A percentile compares a stretch with the other conserved stretches of the same genome.
Conservation (phyloP, 2,888 invertebrate species). For the Chromoteleia sp. region DNA sequence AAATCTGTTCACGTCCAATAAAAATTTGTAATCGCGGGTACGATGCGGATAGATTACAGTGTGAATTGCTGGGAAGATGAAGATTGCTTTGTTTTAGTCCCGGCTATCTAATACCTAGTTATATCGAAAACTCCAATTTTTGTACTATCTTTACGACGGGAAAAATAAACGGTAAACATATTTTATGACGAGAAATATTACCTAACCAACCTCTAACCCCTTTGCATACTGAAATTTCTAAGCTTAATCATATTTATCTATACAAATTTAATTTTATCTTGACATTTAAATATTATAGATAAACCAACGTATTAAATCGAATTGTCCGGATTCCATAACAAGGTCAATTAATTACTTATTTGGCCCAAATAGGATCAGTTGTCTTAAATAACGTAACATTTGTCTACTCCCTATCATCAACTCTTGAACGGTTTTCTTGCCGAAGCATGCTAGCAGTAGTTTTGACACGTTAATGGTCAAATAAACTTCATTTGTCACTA, state of each 20-base stretch:
- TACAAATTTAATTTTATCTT: no score
- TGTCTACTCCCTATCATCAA: slow-evolving; percentile 19
- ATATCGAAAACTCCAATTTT: slow-evolving; percentile 10
- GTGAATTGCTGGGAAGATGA: slow-evolving; percentile 9
- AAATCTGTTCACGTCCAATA: neutral
- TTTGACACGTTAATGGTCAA: neutral
- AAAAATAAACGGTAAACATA: slow-evolving; percentile 25
- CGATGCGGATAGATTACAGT: slow-evolving; percentile 8
- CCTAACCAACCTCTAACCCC: slow-evolving; percentile 9
- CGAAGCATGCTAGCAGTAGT: neutral
- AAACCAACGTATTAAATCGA: no score
- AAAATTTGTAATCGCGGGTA: slow-evolving; percentile 1
- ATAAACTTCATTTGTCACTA: slow-evolving; percentile 7
- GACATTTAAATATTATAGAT: neutral
- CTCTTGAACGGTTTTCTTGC: neutral
- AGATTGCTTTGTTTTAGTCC: slow-evolving; percentile 21
- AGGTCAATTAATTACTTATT: slow-evolving; percentile 24
- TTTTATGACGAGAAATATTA: slow-evolving; percentile 9
- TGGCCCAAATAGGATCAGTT: slow-evolving; percentile 30
- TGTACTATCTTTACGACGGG: slow-evolving; percentile 11
- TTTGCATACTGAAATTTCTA: neutral
- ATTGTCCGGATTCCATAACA: neutral
- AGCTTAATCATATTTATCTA: no score
- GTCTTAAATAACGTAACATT: slow-evolving; percentile 6
- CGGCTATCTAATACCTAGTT: neutral